phyloP scores from a whole-genome alignment of 2,888 invertebrate genomes.

The Rotaria socialis region DNA sequence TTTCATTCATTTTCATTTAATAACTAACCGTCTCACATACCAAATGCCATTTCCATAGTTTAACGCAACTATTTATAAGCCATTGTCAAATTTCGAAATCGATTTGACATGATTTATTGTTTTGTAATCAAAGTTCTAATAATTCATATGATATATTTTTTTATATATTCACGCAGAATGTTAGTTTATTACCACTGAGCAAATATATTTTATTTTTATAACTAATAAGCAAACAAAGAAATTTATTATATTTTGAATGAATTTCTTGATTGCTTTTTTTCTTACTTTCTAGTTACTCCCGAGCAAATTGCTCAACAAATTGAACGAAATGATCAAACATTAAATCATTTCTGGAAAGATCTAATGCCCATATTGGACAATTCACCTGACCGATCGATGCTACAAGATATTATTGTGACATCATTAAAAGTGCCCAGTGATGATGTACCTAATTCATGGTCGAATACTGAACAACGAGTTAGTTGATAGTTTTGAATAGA shows the following conservation, averaged over 20 bases:
- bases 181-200: background rate
- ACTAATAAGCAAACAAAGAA: background rate
- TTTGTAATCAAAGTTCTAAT: too few species aligned
- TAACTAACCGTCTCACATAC: background rate
- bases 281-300: background rate
- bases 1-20: background rate
- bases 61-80: background rate
- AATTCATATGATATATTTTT: too few species aligned
- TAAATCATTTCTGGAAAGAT: background rate
- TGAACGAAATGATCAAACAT: background rate
- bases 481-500: too few species aligned
- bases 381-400: background rate
- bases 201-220: background rate
- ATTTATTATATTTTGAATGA: too few species aligned
- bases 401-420: constrained; percentile 28
- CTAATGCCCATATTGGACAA: background rate
- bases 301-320: constrained; percentile 10
- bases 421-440: background rate
- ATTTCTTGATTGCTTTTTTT: too few species aligned
- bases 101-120: background rate
- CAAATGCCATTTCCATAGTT: background rate
- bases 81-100: background rate
- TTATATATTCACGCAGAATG: too few species aligned
- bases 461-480: background rate
- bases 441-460: background rate